Evolutionary conservation across 2,888 invertebrate species (phyloP).

Genomic region (Catocala nupta): DNA sequence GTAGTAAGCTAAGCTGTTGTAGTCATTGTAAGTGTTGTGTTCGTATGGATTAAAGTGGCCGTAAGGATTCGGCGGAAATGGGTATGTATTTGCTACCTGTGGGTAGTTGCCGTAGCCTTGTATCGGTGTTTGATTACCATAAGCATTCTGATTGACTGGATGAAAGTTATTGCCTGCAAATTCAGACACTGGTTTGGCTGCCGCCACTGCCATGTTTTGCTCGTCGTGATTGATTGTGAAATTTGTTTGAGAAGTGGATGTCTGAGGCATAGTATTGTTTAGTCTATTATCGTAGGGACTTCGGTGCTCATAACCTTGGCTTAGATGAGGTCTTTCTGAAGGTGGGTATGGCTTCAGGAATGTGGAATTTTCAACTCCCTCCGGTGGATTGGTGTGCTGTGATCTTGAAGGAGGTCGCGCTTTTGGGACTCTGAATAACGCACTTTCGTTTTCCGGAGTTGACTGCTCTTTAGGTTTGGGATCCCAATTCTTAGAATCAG

Average conservation of each 20-base stretch:
- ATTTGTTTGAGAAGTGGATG: constrained; percentile 71
- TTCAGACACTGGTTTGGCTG: constrained; percentile 70
- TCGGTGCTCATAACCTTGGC: constrained; percentile 79
- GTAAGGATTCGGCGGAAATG: constrained; percentile 81
- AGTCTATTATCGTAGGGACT: constrained; percentile 77
- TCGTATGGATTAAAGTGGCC: constrained; percentile 85
- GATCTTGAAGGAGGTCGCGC: constrained; percentile 89
- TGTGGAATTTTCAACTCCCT: constrained; percentile 83
- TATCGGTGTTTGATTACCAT: constrained; percentile 74
- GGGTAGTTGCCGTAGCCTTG: constrained; percentile 84
- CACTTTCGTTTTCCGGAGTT: constrained; percentile 79
- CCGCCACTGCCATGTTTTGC: constrained; percentile 60
- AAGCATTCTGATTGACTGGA: constrained; percentile 74
- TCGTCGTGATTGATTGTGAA: constrained; percentile 82
- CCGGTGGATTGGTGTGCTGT: constrained; percentile 83
- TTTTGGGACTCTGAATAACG: constrained; percentile 89
- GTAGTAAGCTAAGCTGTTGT: constrained; percentile 84
- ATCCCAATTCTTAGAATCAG: constrained; percentile 82
- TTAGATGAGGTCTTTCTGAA: constrained; percentile 77
- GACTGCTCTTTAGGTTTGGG: constrained; percentile 75
- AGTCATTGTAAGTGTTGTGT: constrained; percentile 80
- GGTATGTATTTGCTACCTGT: constrained; percentile 79
- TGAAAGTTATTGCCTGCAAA: constrained; percentile 80
- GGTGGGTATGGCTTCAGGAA: constrained; percentile 90
- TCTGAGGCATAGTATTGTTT: constrained; percentile 62